Conservation (phyloP, 2,797 vertebrate genomes). For the Channallabes apus region DNA sequence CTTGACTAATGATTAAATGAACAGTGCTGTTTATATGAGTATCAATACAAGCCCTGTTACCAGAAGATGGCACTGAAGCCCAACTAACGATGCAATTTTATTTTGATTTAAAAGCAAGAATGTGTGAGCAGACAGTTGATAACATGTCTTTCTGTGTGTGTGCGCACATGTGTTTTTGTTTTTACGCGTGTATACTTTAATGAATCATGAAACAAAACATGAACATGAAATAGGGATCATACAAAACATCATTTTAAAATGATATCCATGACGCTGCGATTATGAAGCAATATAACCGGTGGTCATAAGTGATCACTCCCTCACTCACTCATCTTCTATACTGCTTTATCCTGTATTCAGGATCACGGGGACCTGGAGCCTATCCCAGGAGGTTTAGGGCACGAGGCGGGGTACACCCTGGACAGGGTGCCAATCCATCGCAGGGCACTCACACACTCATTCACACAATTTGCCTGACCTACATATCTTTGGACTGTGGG, state of each 20-base stretch:
- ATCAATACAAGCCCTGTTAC: slow-evolving; percentile 12
- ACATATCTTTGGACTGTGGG: too few relatives aligned
- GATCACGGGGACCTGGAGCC: too few relatives aligned
- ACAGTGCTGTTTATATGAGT: slow-evolving; percentile 9
- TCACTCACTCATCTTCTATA: too few relatives aligned
- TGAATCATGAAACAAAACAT: slow-evolving; percentile 1
- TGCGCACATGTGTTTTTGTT: neutral
- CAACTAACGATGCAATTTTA: slow-evolving; percentile 19
- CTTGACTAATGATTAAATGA: neutral
- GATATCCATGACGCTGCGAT: neutral
- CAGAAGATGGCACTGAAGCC: slow-evolving; percentile 59
- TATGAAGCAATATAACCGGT: neutral
- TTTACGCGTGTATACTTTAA: neutral
- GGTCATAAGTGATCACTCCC: too few relatives aligned
- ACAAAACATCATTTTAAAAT: neutral
- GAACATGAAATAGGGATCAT: neutral
- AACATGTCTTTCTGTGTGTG: neutral
- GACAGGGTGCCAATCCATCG: too few relatives aligned
- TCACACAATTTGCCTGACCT: too few relatives aligned
- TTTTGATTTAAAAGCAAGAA: neutral
- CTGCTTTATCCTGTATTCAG: too few relatives aligned
- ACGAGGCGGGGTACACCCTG: too few relatives aligned
- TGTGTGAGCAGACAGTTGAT: neutral
- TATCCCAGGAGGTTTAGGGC: too few relatives aligned
- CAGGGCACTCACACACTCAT: too few relatives aligned